phyloP scores from a whole-genome alignment of 2,888 invertebrate genomes.

The Dinocampus coccinellae region DNA sequence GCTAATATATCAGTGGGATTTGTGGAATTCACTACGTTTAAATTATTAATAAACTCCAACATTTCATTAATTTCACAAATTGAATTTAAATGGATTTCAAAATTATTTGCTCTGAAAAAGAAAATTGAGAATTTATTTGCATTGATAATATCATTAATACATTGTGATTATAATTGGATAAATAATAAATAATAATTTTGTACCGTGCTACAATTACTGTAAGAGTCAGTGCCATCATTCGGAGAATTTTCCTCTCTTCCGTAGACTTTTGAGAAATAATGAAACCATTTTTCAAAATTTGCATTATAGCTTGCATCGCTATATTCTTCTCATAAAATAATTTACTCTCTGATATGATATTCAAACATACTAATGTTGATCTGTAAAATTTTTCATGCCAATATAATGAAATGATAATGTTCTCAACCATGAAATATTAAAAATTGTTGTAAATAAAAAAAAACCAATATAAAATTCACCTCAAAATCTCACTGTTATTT shows the following conservation, averaged over 20 bases:
- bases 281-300: conserved; percentile 44
- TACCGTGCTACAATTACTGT: neutral
- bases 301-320: conserved; percentile 39
- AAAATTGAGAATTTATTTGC: neutral
- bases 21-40: conserved; percentile 32
- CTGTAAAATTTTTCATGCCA: conserved; percentile 18
- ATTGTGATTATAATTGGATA: neutral
- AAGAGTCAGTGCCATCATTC: neutral
- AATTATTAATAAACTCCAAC: conserved; percentile 40
- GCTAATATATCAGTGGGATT: neutral
- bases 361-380: conserved; percentile 39
- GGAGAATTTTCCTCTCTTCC: conserved; percentile 14
- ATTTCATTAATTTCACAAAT: conserved; percentile 41
- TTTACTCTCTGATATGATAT: conserved; percentile 29
- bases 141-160: neutral
- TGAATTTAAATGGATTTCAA: conserved; percentile 32
- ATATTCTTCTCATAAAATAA: conserved; percentile 46
- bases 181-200: neutral
- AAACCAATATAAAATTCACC: too few relatives aligned
- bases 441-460: too few relatives aligned
- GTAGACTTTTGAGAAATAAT: conserved; percentile 34
- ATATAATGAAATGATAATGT: too few relatives aligned
- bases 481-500: neutral
- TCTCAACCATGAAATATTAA: too few relatives aligned
- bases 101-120: conserved; percentile 40